These are phyloP conservation scores for Neuroscelio doddi DNA, from an alignment of 2,888 invertebrate genomes.

Conservation along the genomic window DNA sequence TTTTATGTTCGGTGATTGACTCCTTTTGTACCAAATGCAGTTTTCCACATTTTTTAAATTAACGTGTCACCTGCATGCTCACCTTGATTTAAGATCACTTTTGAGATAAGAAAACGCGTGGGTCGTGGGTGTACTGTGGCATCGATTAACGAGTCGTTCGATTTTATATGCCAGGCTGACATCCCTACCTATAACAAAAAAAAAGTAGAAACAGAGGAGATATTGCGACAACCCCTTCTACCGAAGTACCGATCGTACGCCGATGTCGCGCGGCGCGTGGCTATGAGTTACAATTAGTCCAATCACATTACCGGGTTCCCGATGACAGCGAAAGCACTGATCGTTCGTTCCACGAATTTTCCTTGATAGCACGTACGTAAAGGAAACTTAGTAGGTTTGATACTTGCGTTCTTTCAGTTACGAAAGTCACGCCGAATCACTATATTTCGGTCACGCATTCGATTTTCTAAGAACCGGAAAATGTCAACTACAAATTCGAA, in stretches of 20 bases:
- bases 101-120: conserved; percentile 28
- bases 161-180: conserved; percentile 61
- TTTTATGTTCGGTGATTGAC: too few species aligned
- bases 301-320: conserved; percentile 1
- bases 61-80: conserved; percentile 22
- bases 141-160: conserved; percentile 52
- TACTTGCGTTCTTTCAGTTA: conserved; percentile 5
- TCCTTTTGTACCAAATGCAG: too few species aligned
- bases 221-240: neutral
- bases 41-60: too few species aligned
- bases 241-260: conserved; percentile 19
- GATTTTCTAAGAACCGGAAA: conserved; percentile 11
- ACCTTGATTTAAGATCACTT: conserved; percentile 39
- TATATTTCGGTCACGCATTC: conserved; percentile 30
- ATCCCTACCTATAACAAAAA: conserved; percentile 44
- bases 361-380: conserved; percentile 1
- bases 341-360: neutral
- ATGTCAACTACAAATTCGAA: too few species aligned
- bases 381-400: conserved; percentile 16
- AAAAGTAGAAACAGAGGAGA: conserved; percentile 10
- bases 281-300: conserved; percentile 48
- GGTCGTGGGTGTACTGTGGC: conserved; percentile 53
- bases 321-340: conserved; percentile 26
- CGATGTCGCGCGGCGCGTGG: conserved; percentile 37
- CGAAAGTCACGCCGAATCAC: conserved; percentile 21